Base-by-base conservation (phyloP, 2,113 vertebrate genomes). In the Forbesichthys agassizii region DNA sequence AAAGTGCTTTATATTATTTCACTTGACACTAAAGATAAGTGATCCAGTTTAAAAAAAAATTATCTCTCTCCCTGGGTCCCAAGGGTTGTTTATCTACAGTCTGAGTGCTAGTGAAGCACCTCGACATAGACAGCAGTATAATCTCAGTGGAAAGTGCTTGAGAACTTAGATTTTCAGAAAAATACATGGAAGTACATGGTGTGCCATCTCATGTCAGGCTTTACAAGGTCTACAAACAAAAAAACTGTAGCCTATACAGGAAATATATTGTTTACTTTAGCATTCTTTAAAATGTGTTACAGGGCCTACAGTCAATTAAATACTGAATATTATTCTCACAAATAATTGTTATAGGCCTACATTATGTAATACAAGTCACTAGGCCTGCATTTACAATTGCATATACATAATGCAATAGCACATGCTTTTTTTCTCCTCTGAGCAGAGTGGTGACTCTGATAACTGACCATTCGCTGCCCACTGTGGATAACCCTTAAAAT, bases 121-220 rank as follows among this genome's bases (percentile, higher is more conserved):
- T 77, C 48, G 11, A 54, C 36, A 11, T 27, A 59, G 66, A 64
- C 66, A 74, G 42, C 0, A 66, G 68, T 73, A 72, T 4, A 61
- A 66, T 58, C 9, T 27, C 56, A 58, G 42, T 18, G 18, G 60
- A n/a, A 80, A 61, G 61, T 11, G 11, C 53, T 75, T 8, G 2
- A 73, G 83, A 77, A 79, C 82, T 80, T 73, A 66, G 56, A 88
- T 84, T 80, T 81, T 80, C 61, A 71, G 46, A 11, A 10, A 53
- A 65, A 49, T 33, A 65, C 48, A 60, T 68, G 36, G 10, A 66
- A 8, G 33, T 66, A 14, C 18, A 57, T 46, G 36, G 5, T 52
- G 20, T 0, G 1, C 20, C 14, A 1, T 42, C 66, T 77, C 42
- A 27, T 27, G 2, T 27, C 27, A 27, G 27, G 27, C 27, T 27